Evolutionary conservation across 2,888 invertebrate genomes (phyloP).

Genomic region (Terebella lapidaria): DNA sequence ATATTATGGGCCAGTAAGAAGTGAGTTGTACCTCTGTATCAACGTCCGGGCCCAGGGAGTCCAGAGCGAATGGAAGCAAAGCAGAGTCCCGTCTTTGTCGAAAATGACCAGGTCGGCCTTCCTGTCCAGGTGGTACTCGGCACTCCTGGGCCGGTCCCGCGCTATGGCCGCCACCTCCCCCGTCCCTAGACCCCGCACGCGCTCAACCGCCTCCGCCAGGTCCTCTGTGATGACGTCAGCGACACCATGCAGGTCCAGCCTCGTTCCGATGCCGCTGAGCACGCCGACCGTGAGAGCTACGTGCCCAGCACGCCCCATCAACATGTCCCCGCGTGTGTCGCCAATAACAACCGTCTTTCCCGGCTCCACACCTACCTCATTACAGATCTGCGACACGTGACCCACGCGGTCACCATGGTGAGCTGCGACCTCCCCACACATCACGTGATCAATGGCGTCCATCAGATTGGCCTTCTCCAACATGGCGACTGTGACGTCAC

Average conservation of each 20-base stretch:
- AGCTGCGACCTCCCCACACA: conserved; percentile 55
- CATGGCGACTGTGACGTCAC: conserved; percentile 33
- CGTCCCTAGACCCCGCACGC: not conserved
- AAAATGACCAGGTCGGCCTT: conserved; percentile 46
- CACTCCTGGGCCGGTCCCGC: not conserved
- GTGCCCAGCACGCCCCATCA: conserved; percentile 51
- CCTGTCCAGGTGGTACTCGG: not conserved
- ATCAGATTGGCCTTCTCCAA: conserved; percentile 31
- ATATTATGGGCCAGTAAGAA: too few species aligned
- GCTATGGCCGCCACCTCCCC: not conserved
- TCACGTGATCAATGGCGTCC: conserved; percentile 51
- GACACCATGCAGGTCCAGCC: not conserved
- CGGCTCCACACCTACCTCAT: conserved; percentile 34
- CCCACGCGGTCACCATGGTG: conserved; percentile 46
- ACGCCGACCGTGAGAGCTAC: conserved; percentile 53
- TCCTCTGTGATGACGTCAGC: conserved; percentile 3
- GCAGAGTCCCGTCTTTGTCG: conserved; percentile 56
- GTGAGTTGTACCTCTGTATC: conserved; percentile 45
- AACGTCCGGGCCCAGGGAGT: conserved; percentile 50
- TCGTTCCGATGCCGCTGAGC: conserved; percentile 45
- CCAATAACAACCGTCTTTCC: conserved; percentile 51
- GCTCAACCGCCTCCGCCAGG: not conserved
- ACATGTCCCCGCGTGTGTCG: conserved; percentile 53
- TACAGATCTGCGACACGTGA: conserved; percentile 47
- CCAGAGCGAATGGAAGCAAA: conserved; percentile 54